Conservation (phyloP, 2,888 invertebrate species). For the Pristionchus maxplancki region DNA sequence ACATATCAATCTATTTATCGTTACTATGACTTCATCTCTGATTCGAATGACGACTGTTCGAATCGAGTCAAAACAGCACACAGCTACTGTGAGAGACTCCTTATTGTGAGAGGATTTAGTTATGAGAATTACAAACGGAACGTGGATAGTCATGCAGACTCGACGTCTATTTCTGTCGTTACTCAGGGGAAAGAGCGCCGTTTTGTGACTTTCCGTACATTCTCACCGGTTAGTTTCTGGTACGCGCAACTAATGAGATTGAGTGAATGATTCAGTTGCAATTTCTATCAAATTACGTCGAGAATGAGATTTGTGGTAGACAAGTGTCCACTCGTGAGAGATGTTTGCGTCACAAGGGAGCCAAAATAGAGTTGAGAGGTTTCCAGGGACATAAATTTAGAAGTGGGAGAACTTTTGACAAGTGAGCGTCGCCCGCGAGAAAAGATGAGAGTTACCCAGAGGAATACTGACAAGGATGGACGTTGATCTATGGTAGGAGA, state of each 20-base stretch:
- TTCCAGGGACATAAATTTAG: conserved; percentile 8
- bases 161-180: neutral
- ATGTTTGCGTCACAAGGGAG: conserved; percentile 13
- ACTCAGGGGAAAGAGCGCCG: neutral
- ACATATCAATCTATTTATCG: neutral
- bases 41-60: neutral
- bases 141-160: neutral
- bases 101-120: neutral
- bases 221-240: neutral
- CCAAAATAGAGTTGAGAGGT: conserved; percentile 21
- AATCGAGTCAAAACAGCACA: neutral
- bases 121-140: neutral
- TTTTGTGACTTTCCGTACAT: neutral
- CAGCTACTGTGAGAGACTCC: neutral
- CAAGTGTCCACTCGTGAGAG: neutral
- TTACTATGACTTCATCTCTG: conserved; percentile 11
- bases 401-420: conserved; percentile 21
- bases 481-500: neutral
- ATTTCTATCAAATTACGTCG: neutral
- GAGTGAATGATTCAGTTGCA: neutral
- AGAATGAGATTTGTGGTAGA: neutral
- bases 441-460: neutral
- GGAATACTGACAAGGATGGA: conserved; percentile 14
- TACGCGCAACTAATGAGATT: neutral
- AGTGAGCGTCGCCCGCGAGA: neutral